Evolutionary conservation across 1,140 invertebrate genomes (phyloP).

Genomic region (Dysdera silvatica): DNA sequence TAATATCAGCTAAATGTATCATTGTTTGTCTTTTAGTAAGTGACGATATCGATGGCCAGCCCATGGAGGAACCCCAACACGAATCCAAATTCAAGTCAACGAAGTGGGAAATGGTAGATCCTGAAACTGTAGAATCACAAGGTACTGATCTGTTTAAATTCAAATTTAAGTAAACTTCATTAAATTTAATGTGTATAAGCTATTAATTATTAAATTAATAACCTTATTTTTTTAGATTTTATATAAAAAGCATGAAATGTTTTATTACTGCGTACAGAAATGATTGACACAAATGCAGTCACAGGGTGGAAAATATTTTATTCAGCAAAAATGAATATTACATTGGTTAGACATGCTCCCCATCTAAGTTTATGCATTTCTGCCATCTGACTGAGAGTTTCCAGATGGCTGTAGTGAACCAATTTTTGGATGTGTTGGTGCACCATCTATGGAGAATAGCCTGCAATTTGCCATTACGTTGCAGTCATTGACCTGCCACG

Average conservation of each 20-base stretch:
- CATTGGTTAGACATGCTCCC: too few species aligned
- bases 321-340: too few species aligned
- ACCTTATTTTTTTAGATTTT: not conserved
- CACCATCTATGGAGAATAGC: too few species aligned
- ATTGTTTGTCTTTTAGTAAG: constrained; percentile 47
- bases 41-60: constrained; percentile 75
- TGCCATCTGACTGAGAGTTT: too few species aligned
- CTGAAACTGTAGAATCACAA: constrained; percentile 72
- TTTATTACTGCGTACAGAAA: too few species aligned
- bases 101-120: constrained; percentile 92
- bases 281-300: too few species aligned
- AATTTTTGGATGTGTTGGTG: too few species aligned
- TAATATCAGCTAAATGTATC: not conserved
- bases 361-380: too few species aligned
- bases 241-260: not conserved
- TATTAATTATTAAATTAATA: not conserved
- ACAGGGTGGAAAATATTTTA: too few species aligned
- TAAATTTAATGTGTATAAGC: not conserved
- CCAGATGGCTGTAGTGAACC: too few species aligned
- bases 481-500: too few species aligned
- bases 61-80: constrained; percentile 49
- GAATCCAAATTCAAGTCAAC: constrained; percentile 52
- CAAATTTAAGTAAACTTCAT: not conserved
- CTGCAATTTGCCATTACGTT: too few species aligned
- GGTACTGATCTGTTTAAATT: not conserved